Percentiles rank a stretch among this genome's conserved stretches.
Evolutionary conservation across 1,140 invertebrate genomes (phyloP).

Genomic region (Drosophila serrata): DNA sequence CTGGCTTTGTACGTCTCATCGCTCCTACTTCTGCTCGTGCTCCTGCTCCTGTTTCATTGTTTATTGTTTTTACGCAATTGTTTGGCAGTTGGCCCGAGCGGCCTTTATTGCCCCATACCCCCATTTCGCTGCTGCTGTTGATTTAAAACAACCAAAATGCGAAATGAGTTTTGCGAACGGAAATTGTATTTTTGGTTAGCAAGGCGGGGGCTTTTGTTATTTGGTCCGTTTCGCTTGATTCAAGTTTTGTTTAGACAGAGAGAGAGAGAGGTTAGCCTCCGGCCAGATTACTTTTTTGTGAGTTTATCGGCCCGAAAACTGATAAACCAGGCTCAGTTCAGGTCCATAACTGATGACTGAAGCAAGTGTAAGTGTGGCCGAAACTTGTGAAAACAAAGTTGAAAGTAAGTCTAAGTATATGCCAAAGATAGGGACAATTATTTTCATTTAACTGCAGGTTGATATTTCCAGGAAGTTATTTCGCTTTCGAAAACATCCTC

Average conservation of each 20-base stretch:
- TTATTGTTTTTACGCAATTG: conserved; percentile 83
- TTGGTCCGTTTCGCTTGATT: conserved; percentile 41
- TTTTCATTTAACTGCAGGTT: conserved; percentile 17
- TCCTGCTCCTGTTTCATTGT: conserved; percentile 59
- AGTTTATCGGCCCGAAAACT: conserved; percentile 31
- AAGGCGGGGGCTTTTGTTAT: conserved; percentile 55
- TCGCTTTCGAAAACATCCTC: neutral
- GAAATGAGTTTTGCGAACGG: conserved; percentile 79
- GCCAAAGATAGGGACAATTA: conserved; percentile 21
- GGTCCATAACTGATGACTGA: conserved; percentile 5
- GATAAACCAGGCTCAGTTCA: conserved; percentile 19
- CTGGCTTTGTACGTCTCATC: conserved; percentile 10
- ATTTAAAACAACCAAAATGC: conserved; percentile 83
- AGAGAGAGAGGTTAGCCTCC: conserved; percentile 36
- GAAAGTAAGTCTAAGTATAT: conserved; percentile 31
- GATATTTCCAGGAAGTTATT: neutral
- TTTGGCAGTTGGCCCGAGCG: conserved; percentile 69
- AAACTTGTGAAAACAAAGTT: conserved; percentile 33
- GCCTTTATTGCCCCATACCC: conserved; percentile 29
- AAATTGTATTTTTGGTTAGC: conserved; percentile 80
- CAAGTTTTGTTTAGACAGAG: conserved; percentile 53
- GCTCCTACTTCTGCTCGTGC: neutral
- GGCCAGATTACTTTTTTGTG: conserved; percentile 54
- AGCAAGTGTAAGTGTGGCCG: neutral
- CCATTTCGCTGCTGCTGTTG: conserved; percentile 49